Conservation (phyloP, 2,113 vertebrate species). For the Myanophis thanlyinensis region DNA sequence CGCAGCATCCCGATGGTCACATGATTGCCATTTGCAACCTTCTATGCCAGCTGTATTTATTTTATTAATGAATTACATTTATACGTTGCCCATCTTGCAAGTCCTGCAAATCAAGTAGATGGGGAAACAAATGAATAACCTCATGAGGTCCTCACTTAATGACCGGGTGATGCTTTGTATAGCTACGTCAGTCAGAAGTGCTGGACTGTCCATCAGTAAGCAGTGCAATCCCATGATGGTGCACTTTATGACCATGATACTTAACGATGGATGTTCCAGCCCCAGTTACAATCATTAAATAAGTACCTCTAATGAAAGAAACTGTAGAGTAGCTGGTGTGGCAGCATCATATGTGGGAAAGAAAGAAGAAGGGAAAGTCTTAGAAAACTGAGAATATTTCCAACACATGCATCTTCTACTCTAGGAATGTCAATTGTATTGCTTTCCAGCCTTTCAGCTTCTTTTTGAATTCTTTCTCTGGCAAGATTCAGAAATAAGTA, state of each 20-base stretch:
- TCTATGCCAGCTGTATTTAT: background rate
- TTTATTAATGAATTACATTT: background rate
- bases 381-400: background rate
- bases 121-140: background rate
- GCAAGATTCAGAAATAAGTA: conserved; percentile 19
- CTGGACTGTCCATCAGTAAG: background rate
- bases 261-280: background rate
- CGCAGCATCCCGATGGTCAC: background rate
- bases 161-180: background rate
- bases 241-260: background rate
- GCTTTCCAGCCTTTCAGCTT: conserved; percentile 3
- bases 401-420: background rate
- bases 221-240: background rate
- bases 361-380: background rate
- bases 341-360: background rate
- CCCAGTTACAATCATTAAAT: background rate
- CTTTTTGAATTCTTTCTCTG: background rate
- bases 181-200: background rate
- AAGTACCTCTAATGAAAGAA: background rate
- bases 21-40: background rate
- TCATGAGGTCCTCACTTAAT: background rate
- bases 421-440: background rate
- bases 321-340: background rate
- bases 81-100: background rate
- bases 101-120: background rate